phyloP scores from a whole-genome alignment of 2,888 invertebrate genomes.

The Microctonus hyperodae region DNA sequence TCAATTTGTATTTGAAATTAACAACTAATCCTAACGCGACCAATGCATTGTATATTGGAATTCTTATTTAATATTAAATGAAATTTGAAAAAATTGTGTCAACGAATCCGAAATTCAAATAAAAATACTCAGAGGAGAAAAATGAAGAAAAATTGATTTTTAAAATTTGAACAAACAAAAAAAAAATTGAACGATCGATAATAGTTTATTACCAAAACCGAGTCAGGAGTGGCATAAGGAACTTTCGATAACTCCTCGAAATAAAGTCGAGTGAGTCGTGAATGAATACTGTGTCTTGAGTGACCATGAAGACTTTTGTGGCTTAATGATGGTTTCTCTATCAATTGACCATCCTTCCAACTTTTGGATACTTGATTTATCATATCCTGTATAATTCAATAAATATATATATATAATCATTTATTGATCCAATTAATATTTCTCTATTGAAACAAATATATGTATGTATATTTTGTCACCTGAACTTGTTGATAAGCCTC shows the following conservation, averaged over 20 bases:
- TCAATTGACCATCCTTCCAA: slow-evolving; percentile 38
- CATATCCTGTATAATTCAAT: slow-evolving; percentile 47
- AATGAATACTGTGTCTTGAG: slow-evolving; percentile 60
- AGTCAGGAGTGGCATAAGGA: slow-evolving; percentile 61
- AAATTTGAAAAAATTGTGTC: too few relatives aligned
- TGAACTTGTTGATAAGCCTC: slow-evolving; percentile 61
- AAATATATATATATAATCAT: neutral
- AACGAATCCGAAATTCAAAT: too few relatives aligned
- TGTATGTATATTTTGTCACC: slow-evolving; percentile 41
- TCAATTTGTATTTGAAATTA: too few relatives aligned
- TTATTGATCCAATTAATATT: neutral
- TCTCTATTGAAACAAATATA: neutral
- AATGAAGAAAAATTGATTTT: too few relatives aligned
- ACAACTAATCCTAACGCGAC: too few relatives aligned
- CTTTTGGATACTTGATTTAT: slow-evolving; percentile 51
- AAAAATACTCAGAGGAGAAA: too few relatives aligned
- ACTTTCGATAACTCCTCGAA: slow-evolving; percentile 60
- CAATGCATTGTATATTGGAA: too few relatives aligned
- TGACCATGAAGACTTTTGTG: slow-evolving; percentile 48
- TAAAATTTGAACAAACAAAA: too few relatives aligned
- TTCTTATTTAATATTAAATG: neutral
- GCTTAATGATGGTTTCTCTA: slow-evolving; percentile 43
- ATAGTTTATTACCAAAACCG: slow-evolving; percentile 54
- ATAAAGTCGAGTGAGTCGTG: slow-evolving; percentile 59
- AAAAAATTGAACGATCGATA: neutral